phyloP scores from a whole-genome alignment of 2,113 vertebrate species.

The Austrofundulus limnaeus region DNA sequence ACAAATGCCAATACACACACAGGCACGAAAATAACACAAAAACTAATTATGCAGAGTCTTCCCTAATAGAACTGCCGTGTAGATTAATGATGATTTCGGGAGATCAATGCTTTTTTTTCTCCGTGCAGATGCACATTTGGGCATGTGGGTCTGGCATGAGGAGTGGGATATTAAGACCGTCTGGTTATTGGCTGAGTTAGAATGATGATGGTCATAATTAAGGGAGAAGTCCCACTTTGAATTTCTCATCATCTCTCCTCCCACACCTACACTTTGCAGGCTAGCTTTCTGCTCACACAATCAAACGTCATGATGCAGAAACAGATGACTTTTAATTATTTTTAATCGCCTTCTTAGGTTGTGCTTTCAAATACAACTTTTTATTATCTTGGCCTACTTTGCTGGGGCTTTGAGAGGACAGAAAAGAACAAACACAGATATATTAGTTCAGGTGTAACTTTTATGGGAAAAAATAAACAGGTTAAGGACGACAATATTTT shows the following conservation, averaged over 20 bases:
- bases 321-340: not conserved
- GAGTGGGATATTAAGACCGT: slow-evolving; percentile 64
- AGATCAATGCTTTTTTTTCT: slow-evolving; percentile 70
- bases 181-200: slow-evolving; percentile 68
- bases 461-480: too few species aligned
- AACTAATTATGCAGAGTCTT: slow-evolving; percentile 76
- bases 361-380: slow-evolving; percentile 2
- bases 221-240: slow-evolving; percentile 64
- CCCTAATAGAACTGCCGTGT: slow-evolving; percentile 73
- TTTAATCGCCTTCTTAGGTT: slow-evolving; percentile 10
- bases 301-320: slow-evolving; percentile 36
- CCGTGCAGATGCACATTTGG: slow-evolving; percentile 43
- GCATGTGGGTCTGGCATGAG: slow-evolving; percentile 47
- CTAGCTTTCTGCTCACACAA: slow-evolving; percentile 42
- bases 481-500: too few species aligned
- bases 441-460: too few species aligned
- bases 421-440: too few species aligned
- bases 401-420: too few species aligned
- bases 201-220: slow-evolving; percentile 50
- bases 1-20: slow-evolving; percentile 15
- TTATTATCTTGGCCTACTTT: slow-evolving; percentile 11
- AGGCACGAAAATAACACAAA: slow-evolving; percentile 35
- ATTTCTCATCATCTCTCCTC: slow-evolving; percentile 41
- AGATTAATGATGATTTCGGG: slow-evolving; percentile 78
- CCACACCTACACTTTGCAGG: slow-evolving; percentile 47